A percentile compares a stretch with the other conserved stretches of the same genome.
These are phyloP conservation scores for Apantesis nais DNA, from an alignment of 2,888 invertebrate species.

Conservation along the genomic window DNA sequence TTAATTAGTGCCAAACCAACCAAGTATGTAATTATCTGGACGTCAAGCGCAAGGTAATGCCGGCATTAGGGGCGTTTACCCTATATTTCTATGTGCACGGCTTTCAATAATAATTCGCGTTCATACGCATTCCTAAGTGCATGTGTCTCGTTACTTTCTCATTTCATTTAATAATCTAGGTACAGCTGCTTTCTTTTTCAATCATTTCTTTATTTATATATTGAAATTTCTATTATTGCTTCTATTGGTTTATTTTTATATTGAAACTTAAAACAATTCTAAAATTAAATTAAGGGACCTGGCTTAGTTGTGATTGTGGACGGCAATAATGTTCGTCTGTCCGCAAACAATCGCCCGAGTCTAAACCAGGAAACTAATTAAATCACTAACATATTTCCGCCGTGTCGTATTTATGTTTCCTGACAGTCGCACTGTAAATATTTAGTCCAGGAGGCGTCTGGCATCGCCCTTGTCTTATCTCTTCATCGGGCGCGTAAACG, in stretches of 20 bases:
- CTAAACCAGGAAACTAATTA: conserved; percentile 80
- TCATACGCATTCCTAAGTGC: conserved; percentile 53
- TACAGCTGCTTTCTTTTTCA: conserved; percentile 12
- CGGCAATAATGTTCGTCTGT: conserved; percentile 44
- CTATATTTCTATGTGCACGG: conserved; percentile 63
- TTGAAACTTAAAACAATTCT: conserved; percentile 43
- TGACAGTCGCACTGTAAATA: conserved; percentile 80
- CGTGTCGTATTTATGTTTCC: conserved; percentile 81
- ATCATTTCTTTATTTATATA: conserved; percentile 24
- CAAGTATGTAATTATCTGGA: conserved; percentile 70
- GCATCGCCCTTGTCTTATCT: conserved; percentile 76
- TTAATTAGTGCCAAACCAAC: conserved; percentile 64
- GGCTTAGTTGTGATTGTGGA: conserved; percentile 28
- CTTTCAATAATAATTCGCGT: conserved; percentile 63
- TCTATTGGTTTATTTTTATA: too few relatives aligned
- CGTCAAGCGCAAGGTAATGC: conserved; percentile 61
- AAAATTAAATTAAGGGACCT: not conserved
- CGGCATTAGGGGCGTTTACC: conserved; percentile 67
- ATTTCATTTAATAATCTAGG: conserved; percentile 21
- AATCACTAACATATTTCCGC: conserved; percentile 76
- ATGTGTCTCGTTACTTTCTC: conserved; percentile 41
- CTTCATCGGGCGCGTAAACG: conserved; percentile 67
- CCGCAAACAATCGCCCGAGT: conserved; percentile 56
- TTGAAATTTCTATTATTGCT: too few relatives aligned
- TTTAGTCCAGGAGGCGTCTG: conserved; percentile 79